A percentile compares a stretch with the other conserved stretches of the same genome.
Conservation (phyloP, 2,888 invertebrate species). For the Drosophila demipolita region DNA sequence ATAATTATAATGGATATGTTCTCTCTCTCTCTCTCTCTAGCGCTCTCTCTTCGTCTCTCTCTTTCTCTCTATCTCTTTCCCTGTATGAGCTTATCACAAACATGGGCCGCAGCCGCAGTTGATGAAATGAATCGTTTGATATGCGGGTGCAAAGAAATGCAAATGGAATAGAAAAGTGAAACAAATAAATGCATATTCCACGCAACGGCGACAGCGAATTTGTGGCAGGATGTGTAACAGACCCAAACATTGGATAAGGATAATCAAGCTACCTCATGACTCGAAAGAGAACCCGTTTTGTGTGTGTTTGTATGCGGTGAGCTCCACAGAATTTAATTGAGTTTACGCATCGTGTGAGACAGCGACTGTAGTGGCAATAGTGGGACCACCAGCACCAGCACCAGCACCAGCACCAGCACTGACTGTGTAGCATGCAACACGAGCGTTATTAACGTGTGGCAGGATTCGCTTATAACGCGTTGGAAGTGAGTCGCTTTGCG, state of each 20-base stretch:
- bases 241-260: slow-evolving; percentile 51
- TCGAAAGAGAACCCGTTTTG: slow-evolving; percentile 22
- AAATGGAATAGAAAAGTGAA: slow-evolving; percentile 24
- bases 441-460: slow-evolving; percentile 61
- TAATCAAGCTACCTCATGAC: slow-evolving; percentile 71
- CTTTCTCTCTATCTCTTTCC: not conserved
- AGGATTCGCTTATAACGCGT: slow-evolving; percentile 37
- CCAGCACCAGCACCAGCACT: not conserved
- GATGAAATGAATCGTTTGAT: slow-evolving; percentile 8
- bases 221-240: slow-evolving; percentile 49
- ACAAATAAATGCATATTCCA: slow-evolving; percentile 49
- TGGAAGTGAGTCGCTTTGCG: slow-evolving; percentile 72
- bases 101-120: slow-evolving; percentile 3
- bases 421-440: slow-evolving; percentile 39
- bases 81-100: not conserved
- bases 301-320: slow-evolving; percentile 10
- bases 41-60: no score
- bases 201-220: slow-evolving; percentile 16
- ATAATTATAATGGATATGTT: slow-evolving; percentile 31
- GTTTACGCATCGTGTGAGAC: slow-evolving; percentile 71
- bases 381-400: not conserved
- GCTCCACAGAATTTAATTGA: slow-evolving; percentile 78
- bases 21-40: no score
- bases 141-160: slow-evolving; percentile 23
- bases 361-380: slow-evolving; percentile 7